phyloP scores from a whole-genome alignment of 1,140 invertebrate genomes.

The Mactra quadrangularis region DNA sequence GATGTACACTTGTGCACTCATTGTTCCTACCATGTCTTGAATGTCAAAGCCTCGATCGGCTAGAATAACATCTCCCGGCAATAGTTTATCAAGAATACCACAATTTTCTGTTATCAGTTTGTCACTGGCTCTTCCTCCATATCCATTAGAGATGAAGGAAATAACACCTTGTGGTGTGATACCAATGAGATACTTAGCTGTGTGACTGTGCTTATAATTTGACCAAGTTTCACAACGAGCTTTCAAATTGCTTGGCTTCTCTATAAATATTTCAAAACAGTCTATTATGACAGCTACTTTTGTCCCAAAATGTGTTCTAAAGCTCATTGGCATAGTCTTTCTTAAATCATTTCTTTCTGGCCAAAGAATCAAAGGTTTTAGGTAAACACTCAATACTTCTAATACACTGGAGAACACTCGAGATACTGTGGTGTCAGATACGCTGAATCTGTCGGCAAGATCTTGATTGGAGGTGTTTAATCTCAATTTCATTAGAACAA shows the following conservation, averaged over 20 bases:
- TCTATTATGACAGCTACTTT: slow-evolving; percentile 37
- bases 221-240: slow-evolving; percentile 20
- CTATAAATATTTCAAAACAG: slow-evolving; percentile 42
- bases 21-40: background rate
- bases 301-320: slow-evolving; percentile 5
- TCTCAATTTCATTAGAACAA: slow-evolving; percentile 39
- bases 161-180: slow-evolving; percentile 41
- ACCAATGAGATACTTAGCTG: slow-evolving; percentile 18
- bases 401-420: background rate
- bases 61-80: slow-evolving; percentile 49
- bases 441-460: slow-evolving; percentile 4
- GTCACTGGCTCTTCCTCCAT: slow-evolving; percentile 61
- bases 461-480: slow-evolving; percentile 11
- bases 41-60: slow-evolving; percentile 58
- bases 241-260: slow-evolving; percentile 14
- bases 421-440: slow-evolving; percentile 20
- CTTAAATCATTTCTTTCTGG: background rate
- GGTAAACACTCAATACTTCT: slow-evolving; percentile 3
- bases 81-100: slow-evolving; percentile 53
- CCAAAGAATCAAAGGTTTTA: slow-evolving; percentile 29
- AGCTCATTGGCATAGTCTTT: slow-evolving; percentile 33
- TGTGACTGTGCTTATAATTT: slow-evolving; percentile 35
- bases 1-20: slow-evolving; percentile 13
- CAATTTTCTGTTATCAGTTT: slow-evolving; percentile 53
- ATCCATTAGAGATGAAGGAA: slow-evolving; percentile 28